Conservation (phyloP, 2,113 vertebrate species). For the Podilymbus podiceps region DNA sequence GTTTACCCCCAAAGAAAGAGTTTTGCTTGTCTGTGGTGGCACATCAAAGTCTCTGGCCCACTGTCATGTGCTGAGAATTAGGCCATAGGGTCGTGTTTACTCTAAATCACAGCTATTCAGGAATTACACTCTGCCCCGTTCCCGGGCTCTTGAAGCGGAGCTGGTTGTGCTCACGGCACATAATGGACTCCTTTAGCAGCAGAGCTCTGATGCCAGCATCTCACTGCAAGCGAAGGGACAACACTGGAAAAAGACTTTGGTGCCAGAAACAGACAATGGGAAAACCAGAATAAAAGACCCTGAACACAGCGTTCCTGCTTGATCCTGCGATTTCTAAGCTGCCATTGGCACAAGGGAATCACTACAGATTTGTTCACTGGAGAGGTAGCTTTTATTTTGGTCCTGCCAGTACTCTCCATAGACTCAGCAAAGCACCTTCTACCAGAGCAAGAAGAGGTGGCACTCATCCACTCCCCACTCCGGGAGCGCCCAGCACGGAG, state of each 20-base stretch:
- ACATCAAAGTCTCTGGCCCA: not conserved
- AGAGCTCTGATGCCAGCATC: not conserved
- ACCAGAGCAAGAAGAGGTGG: not conserved
- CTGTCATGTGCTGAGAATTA: slow-evolving; percentile 14
- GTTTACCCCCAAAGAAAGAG: not conserved
- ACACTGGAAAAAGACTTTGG: not conserved
- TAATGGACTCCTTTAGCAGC: not conserved
- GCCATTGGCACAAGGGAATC: not conserved
- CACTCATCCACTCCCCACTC: not conserved
- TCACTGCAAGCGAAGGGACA: not conserved
- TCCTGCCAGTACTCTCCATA: not conserved
- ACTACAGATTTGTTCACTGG: not conserved
- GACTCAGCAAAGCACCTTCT: not conserved
- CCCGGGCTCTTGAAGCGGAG: not conserved
- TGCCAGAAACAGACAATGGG: slow-evolving; percentile 48
- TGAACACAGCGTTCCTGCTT: slow-evolving; percentile 49
- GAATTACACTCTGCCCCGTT: not conserved
- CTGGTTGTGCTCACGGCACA: slow-evolving; percentile 2
- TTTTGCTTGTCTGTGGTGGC: not conserved
- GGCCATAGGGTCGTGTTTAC: not conserved
- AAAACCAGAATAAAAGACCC: slow-evolving; percentile 42
- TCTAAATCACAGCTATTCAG: slow-evolving; percentile 38
- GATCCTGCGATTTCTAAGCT: slow-evolving; percentile 35
- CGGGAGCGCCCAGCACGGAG: not conserved
- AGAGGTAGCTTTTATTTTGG: slow-evolving; percentile 9